Evolutionary conservation across 2,797 vertebrate species (phyloP).

Genomic region (Danio kyathit): DNA sequence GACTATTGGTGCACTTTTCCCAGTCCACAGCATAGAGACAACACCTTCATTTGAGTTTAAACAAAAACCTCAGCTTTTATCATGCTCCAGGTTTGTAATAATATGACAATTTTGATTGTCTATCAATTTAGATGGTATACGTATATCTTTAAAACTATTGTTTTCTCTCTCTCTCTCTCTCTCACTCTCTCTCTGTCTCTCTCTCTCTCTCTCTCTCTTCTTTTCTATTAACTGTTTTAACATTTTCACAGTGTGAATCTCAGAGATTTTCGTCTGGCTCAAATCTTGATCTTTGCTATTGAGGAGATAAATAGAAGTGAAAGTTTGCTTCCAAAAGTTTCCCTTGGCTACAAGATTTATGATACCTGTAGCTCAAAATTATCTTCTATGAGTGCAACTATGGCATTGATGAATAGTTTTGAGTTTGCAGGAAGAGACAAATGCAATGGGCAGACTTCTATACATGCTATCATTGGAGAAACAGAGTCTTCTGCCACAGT

Average conservation of each 20-base stretch:
- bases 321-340: slow-evolving; percentile 73
- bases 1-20: slow-evolving; percentile 77
- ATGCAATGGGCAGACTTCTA: slow-evolving; percentile 70
- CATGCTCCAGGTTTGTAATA: slow-evolving; percentile 73
- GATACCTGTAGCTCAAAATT: slow-evolving; percentile 78
- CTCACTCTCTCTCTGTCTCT: too few relatives aligned
- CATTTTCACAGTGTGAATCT: slow-evolving; percentile 70
- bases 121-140: background rate
- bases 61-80: slow-evolving; percentile 69
- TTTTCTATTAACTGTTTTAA: too few relatives aligned
- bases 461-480: slow-evolving; percentile 79
- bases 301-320: slow-evolving; percentile 78
- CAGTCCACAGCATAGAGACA: slow-evolving; percentile 76
- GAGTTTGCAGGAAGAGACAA: slow-evolving; percentile 54
- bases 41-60: slow-evolving; percentile 68
- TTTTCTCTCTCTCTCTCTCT: too few relatives aligned
- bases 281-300: slow-evolving; percentile 79
- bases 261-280: slow-evolving; percentile 78
- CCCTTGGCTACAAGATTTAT: slow-evolving; percentile 79
- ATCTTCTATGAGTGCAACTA: slow-evolving; percentile 73
- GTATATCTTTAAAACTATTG: background rate
- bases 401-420: slow-evolving; percentile 76
- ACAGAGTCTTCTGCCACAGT: slow-evolving; percentile 79
- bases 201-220: too few relatives aligned
- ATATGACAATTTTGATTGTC: too few relatives aligned